Base-by-base conservation (phyloP, 2,797 vertebrate species). In the Apodemus agrarius region DNA sequence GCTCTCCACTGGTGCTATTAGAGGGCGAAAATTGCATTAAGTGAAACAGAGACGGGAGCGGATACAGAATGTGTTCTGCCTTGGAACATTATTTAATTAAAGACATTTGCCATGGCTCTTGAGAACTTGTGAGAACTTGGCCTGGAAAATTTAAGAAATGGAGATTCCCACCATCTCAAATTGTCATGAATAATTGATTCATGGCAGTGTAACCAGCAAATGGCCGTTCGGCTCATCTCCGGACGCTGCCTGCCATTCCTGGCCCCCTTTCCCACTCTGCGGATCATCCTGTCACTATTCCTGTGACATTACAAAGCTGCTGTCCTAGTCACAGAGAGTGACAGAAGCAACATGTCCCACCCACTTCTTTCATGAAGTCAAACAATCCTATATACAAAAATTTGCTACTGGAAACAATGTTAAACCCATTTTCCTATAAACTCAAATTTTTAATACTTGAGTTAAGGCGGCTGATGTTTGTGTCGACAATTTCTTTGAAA, bases 181-280 rank as follows among this genome's bases (percentile, higher is more conserved):
- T 98, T 97, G 93, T 98, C 98, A 98, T 97, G 97, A 98, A 98
- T 98, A 98, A 98, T 98, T 98, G 98, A 98, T 98, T 98, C 98
- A 98, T 98, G 98, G 97, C 95, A 97, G 97, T 97, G 96, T 96
- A 97, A 97, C 98, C 97, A 96, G 98, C 80, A 65, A 95, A 97
- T 98, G 97, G 98, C 98, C 61, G 63, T 96, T 91, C 91, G 96
- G 98, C 97, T 97, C 96, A 97, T 98, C 98, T 98, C 96, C 98
- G 97, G 97, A 89, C 97, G 96, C 97, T 96, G 97, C 97, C 98
- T 98, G 97, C 98, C 95, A 94, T 97, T 98, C 95, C 84, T 96
- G 95, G 89, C 94, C 95, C 97, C 97, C 96, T 97, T 26, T 13
- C 91, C 91, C 63, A 43, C 94, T 89, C 86, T 67, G 43, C 57